Percentiles rank a stretch among this genome's conserved stretches.
These are phyloP conservation scores for Drosophila virilis DNA, from an alignment of 1,140 invertebrate species.

Conservation along the genomic window DNA sequence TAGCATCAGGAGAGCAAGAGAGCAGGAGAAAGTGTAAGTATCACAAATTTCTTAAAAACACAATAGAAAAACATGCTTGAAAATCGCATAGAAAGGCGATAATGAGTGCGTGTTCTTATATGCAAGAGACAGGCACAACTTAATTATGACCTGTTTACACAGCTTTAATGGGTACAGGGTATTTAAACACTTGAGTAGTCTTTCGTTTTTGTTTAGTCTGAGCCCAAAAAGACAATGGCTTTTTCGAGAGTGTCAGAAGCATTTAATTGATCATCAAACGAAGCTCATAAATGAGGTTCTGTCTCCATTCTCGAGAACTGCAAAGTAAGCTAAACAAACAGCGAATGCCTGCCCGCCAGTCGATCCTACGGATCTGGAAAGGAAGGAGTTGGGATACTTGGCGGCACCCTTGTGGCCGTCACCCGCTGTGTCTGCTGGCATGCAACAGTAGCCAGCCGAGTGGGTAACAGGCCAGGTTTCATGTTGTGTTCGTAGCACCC, in stretches of 20 bases:
- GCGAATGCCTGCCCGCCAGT: not conserved
- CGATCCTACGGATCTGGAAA: not conserved
- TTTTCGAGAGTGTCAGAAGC: slow-evolving; percentile 37
- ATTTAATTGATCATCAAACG: slow-evolving; percentile 47
- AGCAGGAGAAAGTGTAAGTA: too few relatives aligned
- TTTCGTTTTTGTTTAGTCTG: not conserved
- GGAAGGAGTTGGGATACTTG: not conserved
- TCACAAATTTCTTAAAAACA: too few relatives aligned
- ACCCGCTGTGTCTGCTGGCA: slow-evolving; percentile 10
- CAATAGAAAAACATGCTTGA: not conserved
- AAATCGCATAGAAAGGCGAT: not conserved
- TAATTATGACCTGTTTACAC: not conserved
- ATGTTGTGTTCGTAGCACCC: not conserved
- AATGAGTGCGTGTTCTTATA: too few relatives aligned
- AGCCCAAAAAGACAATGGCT: slow-evolving; percentile 2
- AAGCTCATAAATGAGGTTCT: slow-evolving; percentile 34
- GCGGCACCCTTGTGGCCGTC: slow-evolving; percentile 10
- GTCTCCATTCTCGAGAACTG: slow-evolving; percentile 1
- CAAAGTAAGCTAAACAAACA: slow-evolving; percentile 32
- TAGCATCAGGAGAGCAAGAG: too few relatives aligned
- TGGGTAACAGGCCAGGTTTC: slow-evolving; percentile 15
- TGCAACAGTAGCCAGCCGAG: slow-evolving; percentile 8
- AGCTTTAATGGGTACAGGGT: not conserved
- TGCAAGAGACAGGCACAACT: not conserved
- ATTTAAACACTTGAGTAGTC: not conserved